These are phyloP conservation scores for Acinonyx jubatus DNA, from an alignment of 2,113 vertebrate genomes.

Conservation along the genomic window DNA sequence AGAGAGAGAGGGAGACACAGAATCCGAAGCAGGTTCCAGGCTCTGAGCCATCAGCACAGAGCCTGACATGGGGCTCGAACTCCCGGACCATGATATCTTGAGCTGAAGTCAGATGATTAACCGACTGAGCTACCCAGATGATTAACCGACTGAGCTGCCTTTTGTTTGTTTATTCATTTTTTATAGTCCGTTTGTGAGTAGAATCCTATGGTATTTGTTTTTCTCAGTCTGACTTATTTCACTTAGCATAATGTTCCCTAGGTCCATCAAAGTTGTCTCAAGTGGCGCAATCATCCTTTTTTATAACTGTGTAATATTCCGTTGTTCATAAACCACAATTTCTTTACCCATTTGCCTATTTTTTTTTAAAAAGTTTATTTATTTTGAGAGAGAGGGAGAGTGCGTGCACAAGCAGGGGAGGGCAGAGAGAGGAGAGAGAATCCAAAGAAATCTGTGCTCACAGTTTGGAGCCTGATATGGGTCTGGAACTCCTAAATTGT, in stretches of 20 bases:
- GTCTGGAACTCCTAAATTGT: too few relatives aligned
- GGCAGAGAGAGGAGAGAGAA: too few relatives aligned
- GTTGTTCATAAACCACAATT: neutral
- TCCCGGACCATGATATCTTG: neutral
- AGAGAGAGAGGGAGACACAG: neutral
- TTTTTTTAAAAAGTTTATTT: too few relatives aligned
- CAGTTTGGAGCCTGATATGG: too few relatives aligned
- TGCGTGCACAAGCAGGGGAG: too few relatives aligned
- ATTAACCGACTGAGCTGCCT: neutral
- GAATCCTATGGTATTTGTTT: neutral
- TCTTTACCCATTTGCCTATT: neutral
- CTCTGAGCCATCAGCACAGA: too few relatives aligned
- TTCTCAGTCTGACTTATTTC: neutral
- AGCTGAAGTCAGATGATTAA: neutral
- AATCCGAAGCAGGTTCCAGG: neutral
- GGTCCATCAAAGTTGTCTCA: neutral
- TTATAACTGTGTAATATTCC: neutral
- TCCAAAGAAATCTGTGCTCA: too few relatives aligned
- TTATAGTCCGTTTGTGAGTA: neutral
- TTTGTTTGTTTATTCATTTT: neutral
- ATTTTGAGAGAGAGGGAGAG: too few relatives aligned
- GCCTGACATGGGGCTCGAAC: neutral
- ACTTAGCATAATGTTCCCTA: neutral
- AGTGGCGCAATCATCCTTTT: neutral
- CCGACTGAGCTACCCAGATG: neutral